Percentiles rank a stretch among this genome's conserved stretches.
Evolutionary conservation across 2,888 invertebrate species (phyloP).

Genomic region (Clostera curtula): DNA sequence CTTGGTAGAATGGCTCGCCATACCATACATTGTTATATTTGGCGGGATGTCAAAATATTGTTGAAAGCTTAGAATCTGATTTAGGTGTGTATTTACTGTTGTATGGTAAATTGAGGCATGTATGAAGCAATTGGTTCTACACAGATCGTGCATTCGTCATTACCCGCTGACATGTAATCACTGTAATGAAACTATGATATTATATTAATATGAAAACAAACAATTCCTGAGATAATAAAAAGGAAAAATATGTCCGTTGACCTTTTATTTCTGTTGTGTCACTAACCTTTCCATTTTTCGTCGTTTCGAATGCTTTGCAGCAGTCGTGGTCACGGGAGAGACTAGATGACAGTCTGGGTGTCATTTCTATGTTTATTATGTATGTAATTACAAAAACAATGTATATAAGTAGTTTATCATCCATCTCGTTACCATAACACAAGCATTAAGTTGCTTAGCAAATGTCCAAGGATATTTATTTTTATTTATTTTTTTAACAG

Average conservation of each 20-base stretch:
- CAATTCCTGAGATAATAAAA: slow-evolving; percentile 70
- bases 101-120: slow-evolving; percentile 13
- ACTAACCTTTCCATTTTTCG: background rate
- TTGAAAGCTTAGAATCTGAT: slow-evolving; percentile 6
- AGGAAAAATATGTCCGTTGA: slow-evolving; percentile 46
- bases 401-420: too few relatives aligned
- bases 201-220: slow-evolving; percentile 66
- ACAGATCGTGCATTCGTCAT: slow-evolving; percentile 56
- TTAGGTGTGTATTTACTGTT: slow-evolving; percentile 14
- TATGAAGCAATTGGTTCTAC: slow-evolving; percentile 25
- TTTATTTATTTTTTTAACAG: too few relatives aligned
- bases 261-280: slow-evolving; percentile 39
- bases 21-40: too few relatives aligned
- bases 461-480: background rate
- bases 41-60: too few relatives aligned
- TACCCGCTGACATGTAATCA: slow-evolving; percentile 63
- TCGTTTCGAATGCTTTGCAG: too few relatives aligned
- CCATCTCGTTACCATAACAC: too few relatives aligned
- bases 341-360: too few relatives aligned
- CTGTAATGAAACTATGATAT: slow-evolving; percentile 66
- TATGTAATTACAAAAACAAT: too few relatives aligned
- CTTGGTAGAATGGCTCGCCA: slow-evolving; percentile 8
- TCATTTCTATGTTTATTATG: too few relatives aligned
- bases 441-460: too few relatives aligned
- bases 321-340: too few relatives aligned